phyloP scores from a whole-genome alignment of 2,797 vertebrate genomes.

The Sebastes jordani region DNA sequence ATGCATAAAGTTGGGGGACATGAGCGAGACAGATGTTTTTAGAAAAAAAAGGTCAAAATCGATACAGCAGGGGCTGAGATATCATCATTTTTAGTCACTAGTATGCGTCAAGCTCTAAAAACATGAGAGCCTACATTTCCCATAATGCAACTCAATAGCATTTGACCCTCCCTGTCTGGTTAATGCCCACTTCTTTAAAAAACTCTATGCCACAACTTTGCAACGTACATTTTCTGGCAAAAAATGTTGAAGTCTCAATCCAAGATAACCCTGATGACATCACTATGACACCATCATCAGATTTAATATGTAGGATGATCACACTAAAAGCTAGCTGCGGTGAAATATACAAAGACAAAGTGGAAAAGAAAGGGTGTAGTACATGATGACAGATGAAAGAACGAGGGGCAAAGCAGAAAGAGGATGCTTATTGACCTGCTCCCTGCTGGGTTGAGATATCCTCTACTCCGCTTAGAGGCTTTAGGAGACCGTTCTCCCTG shows the following conservation, averaged over 20 bases:
- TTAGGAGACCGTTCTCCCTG: conserved; percentile 88
- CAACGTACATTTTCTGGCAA: too few relatives aligned
- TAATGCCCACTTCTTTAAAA: background rate
- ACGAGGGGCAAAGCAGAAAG: background rate
- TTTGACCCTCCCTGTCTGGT: background rate
- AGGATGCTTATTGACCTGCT: conserved; percentile 81
- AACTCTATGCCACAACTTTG: background rate
- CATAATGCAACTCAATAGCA: background rate
- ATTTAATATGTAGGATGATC: background rate
- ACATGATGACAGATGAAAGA: background rate
- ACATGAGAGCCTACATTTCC: background rate
- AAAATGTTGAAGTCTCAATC: background rate
- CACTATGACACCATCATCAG: background rate
- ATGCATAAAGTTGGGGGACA: background rate
- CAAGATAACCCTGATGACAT: background rate
- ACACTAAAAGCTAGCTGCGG: background rate
- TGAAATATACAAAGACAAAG: background rate
- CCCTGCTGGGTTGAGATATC: conserved; percentile 88
- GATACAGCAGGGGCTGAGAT: fast-evolving
- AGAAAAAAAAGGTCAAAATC: background rate
- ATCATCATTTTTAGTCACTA: background rate
- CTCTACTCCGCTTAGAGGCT: conserved; percentile 86
- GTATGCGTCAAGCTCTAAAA: too few relatives aligned
- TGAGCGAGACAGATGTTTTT: background rate
- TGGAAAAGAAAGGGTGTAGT: fast-evolving